phyloP scores from a whole-genome alignment of 2,888 invertebrate species.

The Cactoblastis cactorum region DNA sequence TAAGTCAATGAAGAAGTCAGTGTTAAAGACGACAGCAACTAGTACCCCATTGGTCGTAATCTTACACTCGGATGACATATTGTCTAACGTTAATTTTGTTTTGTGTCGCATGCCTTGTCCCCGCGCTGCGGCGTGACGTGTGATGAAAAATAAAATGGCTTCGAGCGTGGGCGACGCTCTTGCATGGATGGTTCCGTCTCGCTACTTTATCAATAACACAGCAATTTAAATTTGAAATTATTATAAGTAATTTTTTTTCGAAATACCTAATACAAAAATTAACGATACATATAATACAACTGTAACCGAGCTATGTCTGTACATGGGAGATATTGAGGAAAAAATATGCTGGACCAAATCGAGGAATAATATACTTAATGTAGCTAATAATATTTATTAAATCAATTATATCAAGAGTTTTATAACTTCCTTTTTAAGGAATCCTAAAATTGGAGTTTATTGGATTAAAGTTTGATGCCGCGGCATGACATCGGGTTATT shows the following conservation, averaged over 20 bases:
- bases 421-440: neutral
- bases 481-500: constrained; percentile 3
- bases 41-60: neutral
- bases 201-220: too few relatives aligned
- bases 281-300: too few relatives aligned
- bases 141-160: constrained; percentile 8
- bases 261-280: neutral
- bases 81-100: constrained; percentile 3
- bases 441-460: neutral
- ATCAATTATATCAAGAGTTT: neutral
- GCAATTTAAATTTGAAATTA: neutral
- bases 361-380: neutral
- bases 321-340: too few relatives aligned
- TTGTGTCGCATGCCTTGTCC: neutral
- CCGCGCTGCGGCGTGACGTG: neutral
- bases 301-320: too few relatives aligned
- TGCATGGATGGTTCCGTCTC: neutral
- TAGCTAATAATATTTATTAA: neutral
- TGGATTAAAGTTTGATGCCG: neutral
- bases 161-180: neutral
- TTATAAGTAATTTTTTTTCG: too few relatives aligned
- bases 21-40: neutral
- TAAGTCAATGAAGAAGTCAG: too few relatives aligned
- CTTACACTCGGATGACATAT: constrained; percentile 4
- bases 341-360: too few relatives aligned